These are phyloP conservation scores for Tragelaphus imberbis DNA, from an alignment of 2,113 vertebrate species.

Conservation along the genomic window DNA sequence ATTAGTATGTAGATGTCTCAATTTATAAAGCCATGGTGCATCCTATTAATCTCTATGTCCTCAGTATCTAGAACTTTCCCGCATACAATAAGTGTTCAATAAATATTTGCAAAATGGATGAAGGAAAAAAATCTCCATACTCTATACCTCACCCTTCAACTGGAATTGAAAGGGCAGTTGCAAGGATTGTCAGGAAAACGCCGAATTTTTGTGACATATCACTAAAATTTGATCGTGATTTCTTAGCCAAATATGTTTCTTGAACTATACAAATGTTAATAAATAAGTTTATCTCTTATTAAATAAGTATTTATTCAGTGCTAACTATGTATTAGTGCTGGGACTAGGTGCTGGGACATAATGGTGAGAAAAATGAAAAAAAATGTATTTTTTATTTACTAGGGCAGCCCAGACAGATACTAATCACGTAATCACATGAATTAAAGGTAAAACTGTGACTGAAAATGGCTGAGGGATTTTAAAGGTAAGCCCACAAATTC, in stretches of 20 bases:
- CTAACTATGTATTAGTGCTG: background rate
- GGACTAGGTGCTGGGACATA: background rate
- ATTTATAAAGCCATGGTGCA: background rate
- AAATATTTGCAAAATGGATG: background rate
- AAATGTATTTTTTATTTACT: background rate
- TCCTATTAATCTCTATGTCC: background rate
- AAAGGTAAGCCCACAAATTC: background rate
- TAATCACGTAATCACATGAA: background rate
- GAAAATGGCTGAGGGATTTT: background rate
- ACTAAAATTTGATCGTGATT: background rate
- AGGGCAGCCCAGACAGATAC: background rate
- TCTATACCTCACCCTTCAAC: background rate
- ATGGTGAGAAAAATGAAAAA: background rate
- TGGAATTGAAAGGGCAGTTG: background rate
- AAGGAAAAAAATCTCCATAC: background rate
- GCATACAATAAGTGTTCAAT: conserved; percentile 16
- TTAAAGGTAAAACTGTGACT: background rate
- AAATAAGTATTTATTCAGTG: background rate
- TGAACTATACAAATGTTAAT: background rate
- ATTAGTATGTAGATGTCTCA: background rate
- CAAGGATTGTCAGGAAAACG: background rate
- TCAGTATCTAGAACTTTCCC: background rate
- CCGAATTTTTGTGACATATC: background rate
- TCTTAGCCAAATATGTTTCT: conserved; percentile 10
- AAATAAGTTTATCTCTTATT: background rate